Base-by-base conservation (phyloP, 2,888 invertebrate genomes). In the Neoascia interrupta region DNA sequence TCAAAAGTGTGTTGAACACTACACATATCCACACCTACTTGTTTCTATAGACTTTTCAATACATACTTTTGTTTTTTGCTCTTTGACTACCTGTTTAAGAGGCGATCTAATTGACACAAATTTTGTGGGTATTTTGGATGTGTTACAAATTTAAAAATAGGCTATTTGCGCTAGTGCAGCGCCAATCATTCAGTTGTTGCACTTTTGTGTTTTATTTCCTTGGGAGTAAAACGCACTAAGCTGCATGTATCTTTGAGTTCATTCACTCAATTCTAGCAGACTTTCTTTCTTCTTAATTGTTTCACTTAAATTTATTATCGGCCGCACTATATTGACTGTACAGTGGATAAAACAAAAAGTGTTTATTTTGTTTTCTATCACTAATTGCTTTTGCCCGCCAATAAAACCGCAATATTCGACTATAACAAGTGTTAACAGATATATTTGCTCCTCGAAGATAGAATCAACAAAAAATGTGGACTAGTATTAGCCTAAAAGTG, bases 81-180 rank as follows among this genome's bases (percentile, higher is more conserved):
- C n/a, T 54, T 43, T 58, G 51, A 51, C 36, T 41, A n/a, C 21
- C 41, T 61, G 28, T 23, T 49, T 49, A 8, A 15, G 23, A 51
- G 34, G n/a, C 21, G 18, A 47, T 47, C 31, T 34, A 49, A 49
- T 69, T 68, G 47, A 63, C 28, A 72, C 34, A 49, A 64, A 56
- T 43, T 23, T 45, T 70, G 43, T 58, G 63, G 51, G 51, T 63
- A 49, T 43, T 63, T 56, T 63, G 18, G 16, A 23, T n/a, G 37
- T 13, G 21, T 37, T 63, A 37, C 43, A 28, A 56, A 36, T 53
- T 68, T 74, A 74, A 39, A 75, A 70, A 63, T 75, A 75, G 63
- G 36, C 34, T 66, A 51, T 47, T 28, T 60, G 49, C 47, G 18
- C 15, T 41, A 53, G 10, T 39, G 53, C 36, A 41, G 13, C 64